Percentiles rank a stretch among this genome's conserved stretches.
phyloP scores from a whole-genome alignment of 2,888 invertebrate genomes.

The Pseudococcus viburni region DNA sequence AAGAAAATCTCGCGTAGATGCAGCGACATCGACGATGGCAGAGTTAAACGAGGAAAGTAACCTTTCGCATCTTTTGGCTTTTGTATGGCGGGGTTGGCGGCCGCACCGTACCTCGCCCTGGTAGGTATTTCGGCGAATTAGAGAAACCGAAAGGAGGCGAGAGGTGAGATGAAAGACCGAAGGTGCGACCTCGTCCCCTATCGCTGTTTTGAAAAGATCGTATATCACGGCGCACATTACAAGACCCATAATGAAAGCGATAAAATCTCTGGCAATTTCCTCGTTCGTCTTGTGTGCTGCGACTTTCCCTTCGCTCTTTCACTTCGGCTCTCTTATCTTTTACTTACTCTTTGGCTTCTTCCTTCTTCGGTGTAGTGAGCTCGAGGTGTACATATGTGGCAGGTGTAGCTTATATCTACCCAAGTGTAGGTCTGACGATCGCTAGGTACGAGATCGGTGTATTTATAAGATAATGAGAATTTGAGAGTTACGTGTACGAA shows the following conservation, averaged over 20 bases:
- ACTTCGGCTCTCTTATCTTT: no score
- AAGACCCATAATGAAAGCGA: conserved; percentile 56
- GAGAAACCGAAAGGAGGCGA: neutral
- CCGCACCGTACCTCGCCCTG: neutral
- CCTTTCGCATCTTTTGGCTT: conserved; percentile 8
- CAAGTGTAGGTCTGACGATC: neutral
- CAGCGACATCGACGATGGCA: neutral
- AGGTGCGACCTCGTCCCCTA: neutral
- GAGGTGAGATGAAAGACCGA: neutral
- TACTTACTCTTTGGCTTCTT: neutral
- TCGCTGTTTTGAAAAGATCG: neutral
- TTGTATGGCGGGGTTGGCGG: neutral
- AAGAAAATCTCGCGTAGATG: neutral
- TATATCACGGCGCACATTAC: conserved; percentile 48
- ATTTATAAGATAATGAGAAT: conserved; percentile 61
- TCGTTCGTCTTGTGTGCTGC: neutral
- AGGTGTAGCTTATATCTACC: neutral
- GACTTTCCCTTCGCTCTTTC: neutral
- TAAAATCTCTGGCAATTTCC: conserved; percentile 61
- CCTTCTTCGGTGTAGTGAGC: neutral
- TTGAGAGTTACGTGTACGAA: conserved; percentile 33
- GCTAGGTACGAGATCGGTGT: neutral
- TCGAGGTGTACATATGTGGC: neutral
- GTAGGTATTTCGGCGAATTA: conserved; percentile 2
- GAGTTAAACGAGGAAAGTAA: conserved; percentile 2